These are phyloP conservation scores for Pterostichus madidus DNA, from an alignment of 2,888 invertebrate species.

Conservation along the genomic window DNA sequence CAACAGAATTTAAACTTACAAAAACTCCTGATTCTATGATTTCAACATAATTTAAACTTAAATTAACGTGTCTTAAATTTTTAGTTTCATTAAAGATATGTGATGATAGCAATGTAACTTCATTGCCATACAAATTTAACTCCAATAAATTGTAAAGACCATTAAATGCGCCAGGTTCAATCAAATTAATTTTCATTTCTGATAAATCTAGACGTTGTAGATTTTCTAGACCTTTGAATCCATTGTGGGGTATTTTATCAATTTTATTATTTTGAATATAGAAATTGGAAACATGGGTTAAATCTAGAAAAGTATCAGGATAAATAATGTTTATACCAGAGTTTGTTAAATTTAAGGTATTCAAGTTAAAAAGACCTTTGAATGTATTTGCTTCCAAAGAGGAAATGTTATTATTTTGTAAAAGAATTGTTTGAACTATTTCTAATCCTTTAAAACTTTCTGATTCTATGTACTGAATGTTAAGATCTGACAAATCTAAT, in stretches of 20 bases:
- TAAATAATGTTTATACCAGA: neutral
- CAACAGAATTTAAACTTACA: neutral
- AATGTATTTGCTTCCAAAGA: no score
- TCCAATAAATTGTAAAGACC: no score
- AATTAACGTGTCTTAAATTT: neutral
- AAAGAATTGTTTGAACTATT: no score
- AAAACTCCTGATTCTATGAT: conserved; percentile 48
- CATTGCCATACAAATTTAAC: neutral
- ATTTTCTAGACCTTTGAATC: neutral
- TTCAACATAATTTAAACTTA: neutral
- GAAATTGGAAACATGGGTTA: neutral
- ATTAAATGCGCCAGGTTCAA: no score
- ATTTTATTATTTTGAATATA: neutral
- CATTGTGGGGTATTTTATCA: neutral
- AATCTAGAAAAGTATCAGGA: neutral
- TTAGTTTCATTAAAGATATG: no score
- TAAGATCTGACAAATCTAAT: no score
- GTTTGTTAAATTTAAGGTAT: conserved; percentile 18
- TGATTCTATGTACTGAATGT: no score
- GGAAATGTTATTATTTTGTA: no score
- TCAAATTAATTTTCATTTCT: neutral
- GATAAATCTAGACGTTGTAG: conserved; percentile 22
- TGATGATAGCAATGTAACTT: conserved; percentile 3
- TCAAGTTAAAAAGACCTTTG: no score
- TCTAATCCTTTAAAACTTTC: no score